Evolutionary conservation across 2,113 vertebrate species (phyloP), one percentile per base, ranked within the genome.

Genomic region (Menidia beryllina): DNA sequence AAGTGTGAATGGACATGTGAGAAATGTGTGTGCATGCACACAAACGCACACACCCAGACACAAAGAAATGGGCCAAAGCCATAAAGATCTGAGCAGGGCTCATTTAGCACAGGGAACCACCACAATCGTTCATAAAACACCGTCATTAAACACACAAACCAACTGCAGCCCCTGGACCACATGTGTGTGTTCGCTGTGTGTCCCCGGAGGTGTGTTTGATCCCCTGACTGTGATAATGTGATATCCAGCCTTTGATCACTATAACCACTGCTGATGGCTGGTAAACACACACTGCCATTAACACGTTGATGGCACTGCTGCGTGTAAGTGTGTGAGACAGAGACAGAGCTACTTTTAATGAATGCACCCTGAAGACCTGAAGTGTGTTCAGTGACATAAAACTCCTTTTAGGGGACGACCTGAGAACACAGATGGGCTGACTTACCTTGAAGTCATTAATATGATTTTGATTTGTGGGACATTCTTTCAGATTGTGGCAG

Each of bases 131-230:
- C 66, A 84, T 75, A 58, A 86, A 82, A 78, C 50, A 43, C 61
- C 39, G 49, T 72, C 63, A 69, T 71, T 82, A 79, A 72, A 72
- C 41, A 77, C 69, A 69, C 83, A 68, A 47, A 62, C 23, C 21
- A 27, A 63, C 20, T 25, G 48, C 48, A 64, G 48, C 45, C 41
- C 25, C 10, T 5, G 17, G 58, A 50, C 55, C 30, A 36, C 21
- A 59, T 50, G 66, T 74, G n/a, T 66, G 17, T 20, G 59, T 27
- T n/a, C 12, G 49, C 12, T 75, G 19, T 69, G 63, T 60, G 26
- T 86, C 81, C n/a, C 81, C 19, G 17, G 79, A 79, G 83, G 68
- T 81, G 77, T 86, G 76, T 84, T 87, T 90, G 79, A 88, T 90
- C 86, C 62, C 57, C 72, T 88, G 69, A 84, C 85, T 84, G 83